Conservation (phyloP, 2,888 invertebrate species). For the Philopedon plagiatum region DNA sequence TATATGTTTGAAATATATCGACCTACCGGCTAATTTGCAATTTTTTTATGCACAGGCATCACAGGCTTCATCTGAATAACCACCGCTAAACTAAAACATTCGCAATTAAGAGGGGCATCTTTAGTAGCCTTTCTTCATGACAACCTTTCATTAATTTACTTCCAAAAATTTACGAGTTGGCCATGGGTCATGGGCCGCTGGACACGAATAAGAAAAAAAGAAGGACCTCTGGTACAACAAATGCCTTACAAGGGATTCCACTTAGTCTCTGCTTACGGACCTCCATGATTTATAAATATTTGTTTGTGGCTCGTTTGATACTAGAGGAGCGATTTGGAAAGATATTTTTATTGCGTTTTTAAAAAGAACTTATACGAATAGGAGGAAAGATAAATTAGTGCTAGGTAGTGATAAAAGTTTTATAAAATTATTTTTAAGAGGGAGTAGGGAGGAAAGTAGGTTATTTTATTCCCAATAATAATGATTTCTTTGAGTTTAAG, state of each 20-base stretch:
- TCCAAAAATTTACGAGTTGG: conserved; percentile 31
- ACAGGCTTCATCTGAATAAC: no score
- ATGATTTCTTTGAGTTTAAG: no score
- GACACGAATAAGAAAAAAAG: conserved; percentile 27
- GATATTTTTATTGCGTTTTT: conserved; percentile 4
- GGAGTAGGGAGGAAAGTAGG: no score
- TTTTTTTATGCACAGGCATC: not conserved
- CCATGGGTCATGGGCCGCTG: conserved; percentile 40
- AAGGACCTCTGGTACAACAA: conserved; percentile 60
- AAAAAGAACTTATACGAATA: not conserved
- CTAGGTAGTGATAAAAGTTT: no score
- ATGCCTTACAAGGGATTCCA: conserved; percentile 67
- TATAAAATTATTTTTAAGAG: no score
- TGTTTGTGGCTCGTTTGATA: conserved; percentile 61
- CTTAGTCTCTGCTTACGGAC: conserved; percentile 61
- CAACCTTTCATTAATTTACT: conserved; percentile 37
- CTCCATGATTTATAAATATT: conserved; percentile 65
- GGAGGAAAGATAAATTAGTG: not conserved
- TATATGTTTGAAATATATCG: no score
- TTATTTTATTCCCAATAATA: no score
- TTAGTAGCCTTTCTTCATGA: conserved; percentile 26
- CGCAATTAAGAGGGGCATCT: conserved; percentile 23
- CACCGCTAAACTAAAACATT: no score
- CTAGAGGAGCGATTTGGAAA: not conserved
- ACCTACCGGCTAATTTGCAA: not conserved